These are phyloP conservation scores for Echiichthys vipera DNA, from an alignment of 2,797 vertebrate genomes.

Conservation along the genomic window DNA sequence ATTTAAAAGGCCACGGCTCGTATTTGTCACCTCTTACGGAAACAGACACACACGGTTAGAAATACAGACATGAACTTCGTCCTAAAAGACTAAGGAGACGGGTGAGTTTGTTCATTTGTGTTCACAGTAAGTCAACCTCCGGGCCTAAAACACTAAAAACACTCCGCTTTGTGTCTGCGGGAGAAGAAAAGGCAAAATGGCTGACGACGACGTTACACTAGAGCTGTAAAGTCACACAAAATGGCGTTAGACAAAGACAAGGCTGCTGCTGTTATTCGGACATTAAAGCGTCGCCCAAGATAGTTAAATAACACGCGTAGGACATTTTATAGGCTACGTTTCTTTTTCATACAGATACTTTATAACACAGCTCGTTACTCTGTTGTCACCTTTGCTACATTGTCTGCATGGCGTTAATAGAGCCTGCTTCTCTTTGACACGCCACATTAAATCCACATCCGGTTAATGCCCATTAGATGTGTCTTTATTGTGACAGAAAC, in stretches of 20 bases:
- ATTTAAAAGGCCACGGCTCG: neutral
- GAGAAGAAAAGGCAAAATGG: constrained; percentile 77
- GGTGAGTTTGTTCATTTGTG: neutral
- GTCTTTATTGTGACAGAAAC: constrained; percentile 71
- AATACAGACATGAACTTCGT: neutral
- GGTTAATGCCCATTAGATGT: constrained; percentile 51
- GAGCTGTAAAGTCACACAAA: constrained; percentile 75
- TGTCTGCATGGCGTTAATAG: neutral
- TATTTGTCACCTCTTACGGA: neutral
- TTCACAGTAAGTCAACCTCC: neutral
- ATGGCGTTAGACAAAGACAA: constrained; percentile 83
- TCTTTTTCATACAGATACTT: too few species aligned
- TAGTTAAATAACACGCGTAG: too few species aligned
- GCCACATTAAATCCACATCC: constrained; percentile 59
- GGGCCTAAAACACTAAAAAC: too few species aligned
- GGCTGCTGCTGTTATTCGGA: neutral
- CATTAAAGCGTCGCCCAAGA: too few species aligned
- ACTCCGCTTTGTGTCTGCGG: constrained; percentile 1
- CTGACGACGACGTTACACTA: constrained; percentile 71
- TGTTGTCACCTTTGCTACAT: neutral
- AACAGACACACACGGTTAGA: neutral
- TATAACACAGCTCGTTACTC: neutral
- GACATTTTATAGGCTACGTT: too few species aligned
- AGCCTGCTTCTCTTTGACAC: constrained; percentile 28
- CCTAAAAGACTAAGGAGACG: neutral